phyloP scores from a whole-genome alignment of 2,888 invertebrate species.

The Octodonta nipae region DNA sequence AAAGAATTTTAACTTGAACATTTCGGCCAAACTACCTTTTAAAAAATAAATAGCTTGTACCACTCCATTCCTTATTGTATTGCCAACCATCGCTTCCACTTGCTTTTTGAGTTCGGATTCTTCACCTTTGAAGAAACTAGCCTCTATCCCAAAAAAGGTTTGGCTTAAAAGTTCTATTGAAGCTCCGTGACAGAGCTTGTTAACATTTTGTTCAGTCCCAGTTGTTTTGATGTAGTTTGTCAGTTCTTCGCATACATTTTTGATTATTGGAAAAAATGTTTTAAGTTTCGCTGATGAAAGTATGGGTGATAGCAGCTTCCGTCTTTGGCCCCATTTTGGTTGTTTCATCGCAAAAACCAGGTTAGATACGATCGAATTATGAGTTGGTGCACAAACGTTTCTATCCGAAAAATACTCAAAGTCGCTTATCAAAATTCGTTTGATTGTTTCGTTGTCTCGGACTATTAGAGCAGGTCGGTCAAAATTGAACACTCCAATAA shows the following conservation, averaged over 20 bases:
- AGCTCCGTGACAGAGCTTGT: no score
- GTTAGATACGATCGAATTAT: constrained; percentile 33
- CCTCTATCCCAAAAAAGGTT: constrained; percentile 34
- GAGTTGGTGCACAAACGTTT: constrained; percentile 28
- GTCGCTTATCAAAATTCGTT: constrained; percentile 36
- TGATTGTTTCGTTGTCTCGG: constrained; percentile 35
- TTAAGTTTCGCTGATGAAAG: constrained; percentile 43
- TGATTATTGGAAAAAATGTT: constrained; percentile 37
- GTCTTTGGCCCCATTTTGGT: constrained; percentile 39
- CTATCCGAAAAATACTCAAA: constrained; percentile 38
- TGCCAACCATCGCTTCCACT: no score
- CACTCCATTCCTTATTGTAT: no score
- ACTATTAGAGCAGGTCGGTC: constrained; percentile 36
- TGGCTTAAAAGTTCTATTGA: constrained; percentile 34
- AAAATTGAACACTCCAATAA: constrained; percentile 38
- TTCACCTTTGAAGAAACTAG: constrained; percentile 27
- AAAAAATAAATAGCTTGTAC: no score
- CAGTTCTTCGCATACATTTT: constrained; percentile 28
- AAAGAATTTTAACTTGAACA: no score
- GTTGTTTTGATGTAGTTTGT: constrained; percentile 13
- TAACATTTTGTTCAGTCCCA: no score
- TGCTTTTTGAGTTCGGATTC: constrained; percentile 28
- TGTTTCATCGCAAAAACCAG: constrained; percentile 35
- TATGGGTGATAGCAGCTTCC: constrained; percentile 40
- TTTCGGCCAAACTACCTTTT: no score